Evolutionary conservation across 2,888 invertebrate species (phyloP).

Genomic region (Hirtodrosophila cameraria): DNA sequence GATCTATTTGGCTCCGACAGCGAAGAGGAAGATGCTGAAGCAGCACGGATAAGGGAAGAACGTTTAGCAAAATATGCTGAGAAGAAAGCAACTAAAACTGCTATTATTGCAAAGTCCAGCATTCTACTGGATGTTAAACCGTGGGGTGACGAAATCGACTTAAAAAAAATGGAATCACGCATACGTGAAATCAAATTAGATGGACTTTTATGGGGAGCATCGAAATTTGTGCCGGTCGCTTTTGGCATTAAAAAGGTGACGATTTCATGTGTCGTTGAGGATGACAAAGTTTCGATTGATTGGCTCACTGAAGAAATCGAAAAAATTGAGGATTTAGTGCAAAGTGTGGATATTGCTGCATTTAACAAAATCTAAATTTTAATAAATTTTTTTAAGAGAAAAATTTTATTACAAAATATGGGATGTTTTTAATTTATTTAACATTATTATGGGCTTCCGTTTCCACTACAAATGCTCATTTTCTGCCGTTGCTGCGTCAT

Average conservation of each 20-base stretch:
- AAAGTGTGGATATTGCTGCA: slow-evolving; percentile 97
- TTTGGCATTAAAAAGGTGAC: slow-evolving; percentile 96
- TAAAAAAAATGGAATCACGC: slow-evolving; percentile 91
- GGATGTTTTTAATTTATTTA: too few species aligned
- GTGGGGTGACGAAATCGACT: slow-evolving; percentile 95
- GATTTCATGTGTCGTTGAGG: slow-evolving; percentile 96
- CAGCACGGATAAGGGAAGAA: slow-evolving; percentile 91
- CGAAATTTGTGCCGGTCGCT: slow-evolving; percentile 95
- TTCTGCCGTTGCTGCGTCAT: too few species aligned
- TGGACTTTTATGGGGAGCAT: slow-evolving; percentile 97
- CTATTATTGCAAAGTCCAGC: slow-evolving; percentile 96
- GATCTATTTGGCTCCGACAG: slow-evolving; percentile 93
- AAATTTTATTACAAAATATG: too few species aligned
- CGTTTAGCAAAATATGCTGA: slow-evolving; percentile 94
- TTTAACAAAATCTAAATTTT: slow-evolving; percentile 93
- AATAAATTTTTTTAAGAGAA: slow-evolving; percentile 2
- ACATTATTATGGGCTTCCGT: too few species aligned
- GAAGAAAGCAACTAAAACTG: slow-evolving; percentile 96
- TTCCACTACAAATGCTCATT: too few species aligned
- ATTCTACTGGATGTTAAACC: slow-evolving; percentile 97
- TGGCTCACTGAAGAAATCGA: slow-evolving; percentile 94
- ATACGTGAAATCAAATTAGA: slow-evolving; percentile 92
- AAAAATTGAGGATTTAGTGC: slow-evolving; percentile 92
- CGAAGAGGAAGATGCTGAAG: slow-evolving; percentile 89
- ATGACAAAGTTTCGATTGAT: slow-evolving; percentile 96